These are phyloP conservation scores for Ictalurus furcatus DNA, from an alignment of 2,113 vertebrate species.

Conservation along the genomic window DNA sequence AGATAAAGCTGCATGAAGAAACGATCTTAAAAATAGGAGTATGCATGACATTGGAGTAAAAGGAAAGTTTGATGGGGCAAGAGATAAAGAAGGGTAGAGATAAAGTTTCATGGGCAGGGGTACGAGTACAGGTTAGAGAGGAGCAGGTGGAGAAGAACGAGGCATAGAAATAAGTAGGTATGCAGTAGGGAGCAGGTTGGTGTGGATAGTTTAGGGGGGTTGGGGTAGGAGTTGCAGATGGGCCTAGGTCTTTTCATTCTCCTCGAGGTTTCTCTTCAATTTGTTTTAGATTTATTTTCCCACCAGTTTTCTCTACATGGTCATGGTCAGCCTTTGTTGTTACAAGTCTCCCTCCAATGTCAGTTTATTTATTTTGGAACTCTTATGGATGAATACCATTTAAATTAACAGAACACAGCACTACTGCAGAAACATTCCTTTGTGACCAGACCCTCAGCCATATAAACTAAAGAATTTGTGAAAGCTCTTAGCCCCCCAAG, in stretches of 20 bases:
- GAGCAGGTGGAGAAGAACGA: not conserved
- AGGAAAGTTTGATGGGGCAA: too few relatives aligned
- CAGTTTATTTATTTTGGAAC: slow-evolving; percentile 26
- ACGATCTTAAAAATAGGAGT: not conserved
- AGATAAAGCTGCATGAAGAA: not conserved
- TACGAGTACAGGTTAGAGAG: not conserved
- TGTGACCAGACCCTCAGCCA: slow-evolving; percentile 11
- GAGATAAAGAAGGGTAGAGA: not conserved
- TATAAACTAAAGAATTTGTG: slow-evolving; percentile 31
- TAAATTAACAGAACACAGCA: not conserved
- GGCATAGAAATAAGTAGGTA: not conserved
- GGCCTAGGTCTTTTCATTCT: not conserved
- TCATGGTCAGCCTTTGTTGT: not conserved
- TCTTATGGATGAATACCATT: not conserved
- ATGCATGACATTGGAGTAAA: not conserved
- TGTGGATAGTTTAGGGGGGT: not conserved
- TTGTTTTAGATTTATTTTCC: not conserved
- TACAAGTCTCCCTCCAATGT: slow-evolving; percentile 1
- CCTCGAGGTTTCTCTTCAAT: not conserved
- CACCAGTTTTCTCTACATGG: not conserved
- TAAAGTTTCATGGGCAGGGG: too few relatives aligned
- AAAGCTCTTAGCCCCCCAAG: slow-evolving; percentile 33
- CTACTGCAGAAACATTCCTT: slow-evolving; percentile 29
- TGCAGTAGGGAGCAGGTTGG: not conserved
- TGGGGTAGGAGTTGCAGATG: not conserved